A percentile compares a stretch with the other conserved stretches of the same genome.
Evolutionary conservation across 1,140 invertebrate genomes (phyloP).

Genomic region (Adelges cooleyi): DNA sequence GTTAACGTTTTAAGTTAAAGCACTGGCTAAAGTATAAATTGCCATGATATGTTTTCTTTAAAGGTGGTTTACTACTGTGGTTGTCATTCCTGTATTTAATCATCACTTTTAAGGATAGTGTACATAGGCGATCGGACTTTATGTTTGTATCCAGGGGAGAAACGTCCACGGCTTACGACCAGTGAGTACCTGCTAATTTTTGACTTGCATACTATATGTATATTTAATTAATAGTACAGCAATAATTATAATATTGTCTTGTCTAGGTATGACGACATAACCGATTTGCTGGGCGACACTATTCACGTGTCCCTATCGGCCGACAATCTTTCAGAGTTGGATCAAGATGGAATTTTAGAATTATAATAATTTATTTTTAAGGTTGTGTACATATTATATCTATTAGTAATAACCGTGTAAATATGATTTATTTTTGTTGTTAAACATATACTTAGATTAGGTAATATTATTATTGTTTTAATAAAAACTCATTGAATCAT

Average conservation of each 20-base stretch:
- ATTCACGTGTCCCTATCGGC: conserved; percentile 29
- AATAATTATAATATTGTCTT: not conserved
- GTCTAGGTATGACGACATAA: conserved; percentile 32
- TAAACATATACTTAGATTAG: too few relatives aligned
- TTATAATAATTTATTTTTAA: conserved; percentile 26
- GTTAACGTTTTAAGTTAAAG: too few relatives aligned
- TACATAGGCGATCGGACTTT: conserved; percentile 1
- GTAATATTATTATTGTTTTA: too few relatives aligned
- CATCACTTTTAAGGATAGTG: conserved; percentile 8
- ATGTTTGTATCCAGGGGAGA: not conserved
- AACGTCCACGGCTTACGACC: conserved; percentile 6
- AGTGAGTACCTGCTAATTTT: not conserved
- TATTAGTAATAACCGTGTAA: too few relatives aligned
- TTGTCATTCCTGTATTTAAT: not conserved
- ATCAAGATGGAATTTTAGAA: conserved; percentile 32
- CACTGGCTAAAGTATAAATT: too few relatives aligned
- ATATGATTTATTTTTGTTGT: too few relatives aligned
- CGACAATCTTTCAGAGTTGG: conserved; percentile 32
- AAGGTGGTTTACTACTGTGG: not conserved
- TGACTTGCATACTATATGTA: too few relatives aligned
- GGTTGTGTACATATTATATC: too few relatives aligned
- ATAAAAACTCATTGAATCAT: too few relatives aligned
- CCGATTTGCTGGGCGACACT: conserved; percentile 31
- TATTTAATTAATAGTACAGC: not conserved
- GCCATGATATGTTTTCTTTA: not conserved